A percentile compares a stretch with the other conserved stretches of the same genome.
Evolutionary conservation across 53 echinoderm and acorn worm genomes (phyloP).

Genomic region (Holothuria scabra): DNA sequence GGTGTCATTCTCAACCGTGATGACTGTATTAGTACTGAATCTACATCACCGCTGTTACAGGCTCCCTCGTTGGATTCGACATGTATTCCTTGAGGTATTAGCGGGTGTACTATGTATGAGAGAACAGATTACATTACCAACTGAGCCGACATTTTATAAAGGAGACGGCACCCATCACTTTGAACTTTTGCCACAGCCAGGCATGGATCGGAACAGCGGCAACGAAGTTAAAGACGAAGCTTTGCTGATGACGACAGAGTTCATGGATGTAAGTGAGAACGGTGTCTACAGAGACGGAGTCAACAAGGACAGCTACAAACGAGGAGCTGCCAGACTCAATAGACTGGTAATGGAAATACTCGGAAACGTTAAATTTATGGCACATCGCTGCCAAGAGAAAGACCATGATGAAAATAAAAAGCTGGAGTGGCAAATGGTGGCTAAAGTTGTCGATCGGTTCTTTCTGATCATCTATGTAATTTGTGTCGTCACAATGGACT

Average conservation of each 20-base stretch:
- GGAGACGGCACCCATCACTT: constrained; percentile 65
- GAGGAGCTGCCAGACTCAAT: constrained; percentile 31
- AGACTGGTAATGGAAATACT: constrained; percentile 53
- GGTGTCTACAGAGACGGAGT: constrained; percentile 29
- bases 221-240: constrained; percentile 42
- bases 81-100: constrained; percentile 84
- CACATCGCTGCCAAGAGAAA: constrained; percentile 77
- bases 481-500: constrained; percentile 88
- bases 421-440: constrained; percentile 92
- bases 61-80: constrained; percentile 86
- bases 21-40: constrained; percentile 94
- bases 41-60: constrained; percentile 89
- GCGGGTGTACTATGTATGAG: constrained; percentile 85
- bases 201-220: constrained; percentile 18
- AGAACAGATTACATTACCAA: constrained; percentile 35
- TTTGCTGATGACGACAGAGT: constrained; percentile 28
- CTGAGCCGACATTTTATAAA: constrained; percentile 50
- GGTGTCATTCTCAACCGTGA: constrained; percentile 92
- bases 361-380: constrained; percentile 73
- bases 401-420: constrained; percentile 80
- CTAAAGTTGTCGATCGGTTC: constrained; percentile 94
- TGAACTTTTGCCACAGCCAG: constrained; percentile 71
- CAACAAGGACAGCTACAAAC: constrained; percentile 20
- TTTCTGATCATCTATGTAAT: constrained; percentile 87
- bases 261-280: constrained; percentile 42